Conservation (phyloP, 1,140 invertebrate species). For the Metopolophium dirhodum region DNA sequence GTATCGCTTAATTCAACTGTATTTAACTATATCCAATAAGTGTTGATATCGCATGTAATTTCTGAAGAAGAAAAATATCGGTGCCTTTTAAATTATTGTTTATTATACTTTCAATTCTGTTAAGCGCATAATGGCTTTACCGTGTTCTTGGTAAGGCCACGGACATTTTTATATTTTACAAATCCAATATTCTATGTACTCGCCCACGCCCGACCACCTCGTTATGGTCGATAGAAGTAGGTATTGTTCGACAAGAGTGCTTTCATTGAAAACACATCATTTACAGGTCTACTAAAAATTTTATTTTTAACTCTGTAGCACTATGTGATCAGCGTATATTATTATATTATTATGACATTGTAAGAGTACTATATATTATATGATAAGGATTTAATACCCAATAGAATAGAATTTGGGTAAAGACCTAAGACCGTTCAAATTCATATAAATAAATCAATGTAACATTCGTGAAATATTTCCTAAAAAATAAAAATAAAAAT, state of each 20-base stretch:
- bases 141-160: neutral
- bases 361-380: neutral
- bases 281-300: neutral
- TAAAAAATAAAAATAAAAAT: too few species aligned
- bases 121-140: conserved; percentile 39
- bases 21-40: neutral
- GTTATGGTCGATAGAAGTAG: neutral
- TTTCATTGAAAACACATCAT: conserved; percentile 35
- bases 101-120: neutral
- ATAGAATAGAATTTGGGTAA: too few species aligned
- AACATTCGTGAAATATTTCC: neutral
- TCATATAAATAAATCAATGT: neutral
- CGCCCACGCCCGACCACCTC: neutral
- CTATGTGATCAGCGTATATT: neutral
- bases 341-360: neutral
- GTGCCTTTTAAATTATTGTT: conserved; percentile 25
- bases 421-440: neutral
- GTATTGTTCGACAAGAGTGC: conserved; percentile 24
- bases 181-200: neutral
- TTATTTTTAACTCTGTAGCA: neutral
- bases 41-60: neutral
- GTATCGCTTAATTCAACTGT: neutral
- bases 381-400: neutral
- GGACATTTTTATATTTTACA: conserved; percentile 29
- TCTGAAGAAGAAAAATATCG: neutral